phyloP scores from a whole-genome alignment of 1,140 invertebrate genomes.

The Temnothorax curvispinosus region DNA sequence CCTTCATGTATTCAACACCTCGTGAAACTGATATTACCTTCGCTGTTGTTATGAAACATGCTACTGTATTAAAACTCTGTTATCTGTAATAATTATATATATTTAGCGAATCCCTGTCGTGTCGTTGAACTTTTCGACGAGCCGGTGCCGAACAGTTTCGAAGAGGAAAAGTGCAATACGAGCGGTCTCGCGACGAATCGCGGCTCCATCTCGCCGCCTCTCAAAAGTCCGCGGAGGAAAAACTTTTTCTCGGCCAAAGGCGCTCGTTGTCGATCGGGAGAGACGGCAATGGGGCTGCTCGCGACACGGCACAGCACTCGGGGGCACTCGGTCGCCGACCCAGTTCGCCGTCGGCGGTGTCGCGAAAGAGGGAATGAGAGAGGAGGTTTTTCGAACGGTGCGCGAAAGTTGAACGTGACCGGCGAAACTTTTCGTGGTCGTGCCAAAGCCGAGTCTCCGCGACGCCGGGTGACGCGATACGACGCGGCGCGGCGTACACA shows the following conservation, averaged over 20 bases:
- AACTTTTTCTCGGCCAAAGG: slow-evolving; percentile 56
- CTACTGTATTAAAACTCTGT: not conserved
- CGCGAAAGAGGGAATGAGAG: not conserved
- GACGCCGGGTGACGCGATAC: slow-evolving; percentile 23
- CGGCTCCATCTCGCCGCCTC: not conserved
- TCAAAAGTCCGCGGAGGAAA: slow-evolving; percentile 22
- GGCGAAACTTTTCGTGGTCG: slow-evolving; percentile 81
- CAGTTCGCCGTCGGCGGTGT: slow-evolving; percentile 69
- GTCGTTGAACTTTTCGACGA: not conserved
- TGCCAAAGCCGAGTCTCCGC: slow-evolving; percentile 56
- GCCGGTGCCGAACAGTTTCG: not conserved
- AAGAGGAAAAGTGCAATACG: not conserved
- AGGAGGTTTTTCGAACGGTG: slow-evolving; percentile 77
- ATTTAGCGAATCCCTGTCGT: not conserved
- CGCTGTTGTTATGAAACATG: not conserved
- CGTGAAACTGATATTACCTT: not conserved
- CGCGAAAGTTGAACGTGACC: slow-evolving; percentile 82
- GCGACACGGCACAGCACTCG: slow-evolving; percentile 45
- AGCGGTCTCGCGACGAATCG: slow-evolving; percentile 1
- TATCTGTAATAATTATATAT: not conserved
- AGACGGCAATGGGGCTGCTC: slow-evolving; percentile 40
- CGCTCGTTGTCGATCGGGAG: slow-evolving; percentile 12
- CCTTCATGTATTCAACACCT: not conserved
- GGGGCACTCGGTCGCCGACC: slow-evolving; percentile 78
- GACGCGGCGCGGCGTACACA: slow-evolving; percentile 34